Conservation (phyloP, 2,888 invertebrate genomes). For the Syrista parreyssii region DNA sequence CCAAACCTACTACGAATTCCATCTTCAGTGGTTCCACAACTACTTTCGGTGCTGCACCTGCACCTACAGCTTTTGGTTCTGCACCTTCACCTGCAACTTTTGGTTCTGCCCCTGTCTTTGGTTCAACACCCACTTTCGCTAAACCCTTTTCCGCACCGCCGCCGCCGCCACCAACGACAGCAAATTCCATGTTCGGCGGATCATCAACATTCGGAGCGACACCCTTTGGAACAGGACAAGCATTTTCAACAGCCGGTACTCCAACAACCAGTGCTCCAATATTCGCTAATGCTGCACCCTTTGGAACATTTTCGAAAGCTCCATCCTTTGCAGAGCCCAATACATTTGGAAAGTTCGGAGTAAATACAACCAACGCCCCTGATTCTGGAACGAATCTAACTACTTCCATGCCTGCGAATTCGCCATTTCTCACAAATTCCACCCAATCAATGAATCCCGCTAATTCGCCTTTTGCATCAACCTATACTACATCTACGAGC, state of each 20-base stretch:
- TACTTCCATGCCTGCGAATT: conserved; percentile 16
- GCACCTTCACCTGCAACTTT: conserved; percentile 47
- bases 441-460: neutral
- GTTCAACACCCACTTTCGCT: conserved; percentile 17
- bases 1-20: conserved; percentile 24
- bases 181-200: conserved; percentile 28
- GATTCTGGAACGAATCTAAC: neutral
- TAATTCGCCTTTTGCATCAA: conserved; percentile 32
- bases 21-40: conserved; percentile 48
- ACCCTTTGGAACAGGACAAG: conserved; percentile 24
- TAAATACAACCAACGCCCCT: neutral
- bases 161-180: conserved; percentile 2
- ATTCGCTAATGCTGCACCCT: conserved; percentile 28
- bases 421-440: conserved; percentile 19
- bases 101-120: conserved; percentile 52
- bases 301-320: conserved; percentile 26
- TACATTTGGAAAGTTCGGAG: conserved; percentile 8
- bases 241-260: conserved; percentile 25
- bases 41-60: conserved; percentile 49
- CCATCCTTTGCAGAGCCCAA: conserved; percentile 23
- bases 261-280: conserved; percentile 19
- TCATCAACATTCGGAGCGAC: conserved; percentile 36
- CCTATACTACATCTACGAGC: conserved; percentile 30
- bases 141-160: conserved; percentile 9
- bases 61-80: conserved; percentile 48